phyloP scores from a whole-genome alignment of 2,888 invertebrate species.

The Papilio elwesi region DNA sequence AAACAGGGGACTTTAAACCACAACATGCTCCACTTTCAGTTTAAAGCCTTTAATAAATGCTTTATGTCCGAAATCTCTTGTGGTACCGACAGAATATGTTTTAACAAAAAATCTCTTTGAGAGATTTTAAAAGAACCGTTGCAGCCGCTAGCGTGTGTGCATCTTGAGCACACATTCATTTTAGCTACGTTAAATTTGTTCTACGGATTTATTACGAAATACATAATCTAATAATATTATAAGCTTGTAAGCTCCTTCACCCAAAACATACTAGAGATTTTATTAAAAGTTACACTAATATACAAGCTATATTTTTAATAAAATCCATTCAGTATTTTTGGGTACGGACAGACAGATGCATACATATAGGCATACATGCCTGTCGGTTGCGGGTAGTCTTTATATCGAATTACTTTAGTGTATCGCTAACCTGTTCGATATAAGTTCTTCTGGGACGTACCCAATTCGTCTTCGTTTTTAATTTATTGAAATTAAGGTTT shows the following conservation, averaged over 20 bases:
- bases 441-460: too few relatives aligned
- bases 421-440: too few relatives aligned
- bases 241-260: neutral
- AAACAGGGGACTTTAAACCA: slow-evolving; percentile 14
- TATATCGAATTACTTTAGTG: too few relatives aligned
- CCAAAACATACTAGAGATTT: neutral
- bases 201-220: neutral
- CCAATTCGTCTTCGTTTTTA: neutral
- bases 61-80: slow-evolving; percentile 26
- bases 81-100: slow-evolving; percentile 20
- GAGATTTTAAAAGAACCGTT: slow-evolving; percentile 27
- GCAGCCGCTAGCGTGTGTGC: neutral
- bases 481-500: neutral
- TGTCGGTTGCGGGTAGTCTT: too few relatives aligned
- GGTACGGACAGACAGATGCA: too few relatives aligned
- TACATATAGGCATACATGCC: too few relatives aligned
- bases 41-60: slow-evolving; percentile 24
- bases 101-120: slow-evolving; percentile 33
- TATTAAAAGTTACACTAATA: neutral
- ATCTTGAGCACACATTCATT: slow-evolving; percentile 17
- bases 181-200: slow-evolving; percentile 2
- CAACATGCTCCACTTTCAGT: slow-evolving; percentile 24
- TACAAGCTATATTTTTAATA: too few relatives aligned
- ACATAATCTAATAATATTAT: neutral
- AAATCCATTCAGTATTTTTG: too few relatives aligned